Evolutionary conservation across 2,797 vertebrate genomes (phyloP), one percentile per base, ranked within the genome.

Genomic region (Fratercula arctica): DNA sequence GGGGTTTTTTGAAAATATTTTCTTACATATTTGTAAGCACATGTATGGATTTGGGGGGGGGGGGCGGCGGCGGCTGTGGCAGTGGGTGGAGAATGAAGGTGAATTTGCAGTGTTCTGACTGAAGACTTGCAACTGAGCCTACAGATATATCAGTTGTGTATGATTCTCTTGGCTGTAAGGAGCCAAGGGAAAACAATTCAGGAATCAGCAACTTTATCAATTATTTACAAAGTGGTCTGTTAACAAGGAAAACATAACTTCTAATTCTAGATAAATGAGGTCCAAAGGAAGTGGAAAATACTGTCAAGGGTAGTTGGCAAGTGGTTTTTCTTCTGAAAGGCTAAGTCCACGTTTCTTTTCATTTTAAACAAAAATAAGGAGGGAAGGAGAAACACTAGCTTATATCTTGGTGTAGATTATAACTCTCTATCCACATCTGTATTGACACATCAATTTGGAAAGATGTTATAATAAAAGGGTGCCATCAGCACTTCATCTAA

Each of bases 41-140:
- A 25, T 6, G 4, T 19, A 19, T 4, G 13, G 20, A 29, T 33
- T 31, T 26, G 5, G 1, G 16, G 9, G 31, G 3, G 3, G 29
- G 17, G 9, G 16, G 13, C 29, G 28, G 29, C 33, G 31, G 3
- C 3, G 29, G 17, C 13, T 19, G 13, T n/a, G 28, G 29, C 33
- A 29, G 28, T 13, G 11, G 8, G 8, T 37, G 13, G 50, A 48
- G 15, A 9, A 12, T 16, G 10, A 77, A 56, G 33, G 26, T 45
- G 37, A 57, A 69, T 57, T 68, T 29, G 33, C 25, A 35, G 45
- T 57, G 33, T 48, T 63, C 50, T 81, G 51, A 29, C 37, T 37
- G 28, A 51, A 91, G 70, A 29, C 23, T 68, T 61, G 29, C 24
- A 8, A 3, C 43, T 37, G 50, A 69, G 50, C 16, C 26, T 56